phyloP scores from a whole-genome alignment of 2,113 vertebrate species.

The Hippopotamus amphibius region DNA sequence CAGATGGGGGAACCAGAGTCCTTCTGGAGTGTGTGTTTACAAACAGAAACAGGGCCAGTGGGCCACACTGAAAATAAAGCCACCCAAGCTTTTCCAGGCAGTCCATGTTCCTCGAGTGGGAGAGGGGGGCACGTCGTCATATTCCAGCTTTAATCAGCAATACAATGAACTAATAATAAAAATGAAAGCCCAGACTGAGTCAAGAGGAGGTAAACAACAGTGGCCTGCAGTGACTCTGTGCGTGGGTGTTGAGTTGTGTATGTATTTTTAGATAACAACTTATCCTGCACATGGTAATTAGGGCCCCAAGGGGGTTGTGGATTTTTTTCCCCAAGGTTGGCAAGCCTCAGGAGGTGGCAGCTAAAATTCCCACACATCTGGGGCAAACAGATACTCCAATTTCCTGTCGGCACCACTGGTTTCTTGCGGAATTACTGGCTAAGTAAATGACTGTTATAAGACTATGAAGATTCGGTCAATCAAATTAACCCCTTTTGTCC shows the following conservation, averaged over 20 bases:
- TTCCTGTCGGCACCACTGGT: constrained; percentile 87
- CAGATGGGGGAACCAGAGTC: no score
- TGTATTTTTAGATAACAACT: constrained; percentile 67
- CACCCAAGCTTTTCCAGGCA: not conserved
- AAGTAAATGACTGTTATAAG: constrained; percentile 91
- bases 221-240: constrained; percentile 22
- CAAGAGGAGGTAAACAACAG: not conserved
- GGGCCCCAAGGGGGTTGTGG: constrained; percentile 69
- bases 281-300: constrained; percentile 75
- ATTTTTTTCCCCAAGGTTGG: constrained; percentile 51
- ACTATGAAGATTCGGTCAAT: constrained; percentile 89
- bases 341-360: constrained; percentile 67
- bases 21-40: not conserved
- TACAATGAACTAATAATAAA: constrained; percentile 74
- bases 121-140: not conserved
- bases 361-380: constrained; percentile 90
- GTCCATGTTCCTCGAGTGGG: not conserved
- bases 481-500: constrained; percentile 92
- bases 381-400: constrained; percentile 88
- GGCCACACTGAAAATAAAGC: constrained; percentile 25
- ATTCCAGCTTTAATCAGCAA: constrained; percentile 78
- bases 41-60: not conserved
- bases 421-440: constrained; percentile 88
- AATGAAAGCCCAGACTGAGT: constrained; percentile 52
- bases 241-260: constrained; percentile 30